Conservation (phyloP, 1,140 invertebrate species). For the Antheraea mylitta region DNA sequence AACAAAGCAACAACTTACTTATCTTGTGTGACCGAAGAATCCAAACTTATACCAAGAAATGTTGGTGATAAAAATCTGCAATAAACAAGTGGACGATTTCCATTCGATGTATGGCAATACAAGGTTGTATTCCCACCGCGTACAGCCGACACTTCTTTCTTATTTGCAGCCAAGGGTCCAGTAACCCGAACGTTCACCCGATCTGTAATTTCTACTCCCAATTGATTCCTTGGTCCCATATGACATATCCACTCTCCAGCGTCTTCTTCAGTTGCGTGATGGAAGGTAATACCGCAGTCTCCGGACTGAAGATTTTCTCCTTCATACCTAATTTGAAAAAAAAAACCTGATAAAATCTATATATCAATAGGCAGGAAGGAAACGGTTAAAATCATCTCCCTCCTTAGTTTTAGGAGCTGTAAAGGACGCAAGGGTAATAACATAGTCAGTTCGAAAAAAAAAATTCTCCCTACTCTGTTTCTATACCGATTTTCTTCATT, state of each 20-base stretch:
- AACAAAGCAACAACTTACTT: conserved; percentile 40
- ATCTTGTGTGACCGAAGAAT: conserved; percentile 44
- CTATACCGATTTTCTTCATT: no score
- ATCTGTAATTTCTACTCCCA: conserved; percentile 55
- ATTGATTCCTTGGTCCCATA: conserved; percentile 52
- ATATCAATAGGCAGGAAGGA: no score
- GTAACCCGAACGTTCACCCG: conserved; percentile 50
- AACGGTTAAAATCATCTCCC: background rate
- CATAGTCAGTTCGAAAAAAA: no score
- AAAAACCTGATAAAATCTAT: no score
- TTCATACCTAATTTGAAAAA: conserved; percentile 43
- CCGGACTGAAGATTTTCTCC: conserved; percentile 56
- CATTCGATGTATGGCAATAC: conserved; percentile 60
- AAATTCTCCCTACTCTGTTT: background rate
- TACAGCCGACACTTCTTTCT: conserved; percentile 29
- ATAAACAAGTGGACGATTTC: conserved; percentile 54
- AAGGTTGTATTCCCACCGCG: conserved; percentile 43
- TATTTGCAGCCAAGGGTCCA: conserved; percentile 58
- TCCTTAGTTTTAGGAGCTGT: no score
- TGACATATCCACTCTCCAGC: conserved; percentile 64
- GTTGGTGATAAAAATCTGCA: conserved; percentile 60
- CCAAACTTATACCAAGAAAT: conserved; percentile 47
- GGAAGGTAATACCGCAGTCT: conserved; percentile 65
- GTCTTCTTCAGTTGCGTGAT: conserved; percentile 38
- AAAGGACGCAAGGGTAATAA: no score